Base-by-base conservation (phyloP, 2,888 invertebrate genomes). In the Chydorus sphaericus region DNA sequence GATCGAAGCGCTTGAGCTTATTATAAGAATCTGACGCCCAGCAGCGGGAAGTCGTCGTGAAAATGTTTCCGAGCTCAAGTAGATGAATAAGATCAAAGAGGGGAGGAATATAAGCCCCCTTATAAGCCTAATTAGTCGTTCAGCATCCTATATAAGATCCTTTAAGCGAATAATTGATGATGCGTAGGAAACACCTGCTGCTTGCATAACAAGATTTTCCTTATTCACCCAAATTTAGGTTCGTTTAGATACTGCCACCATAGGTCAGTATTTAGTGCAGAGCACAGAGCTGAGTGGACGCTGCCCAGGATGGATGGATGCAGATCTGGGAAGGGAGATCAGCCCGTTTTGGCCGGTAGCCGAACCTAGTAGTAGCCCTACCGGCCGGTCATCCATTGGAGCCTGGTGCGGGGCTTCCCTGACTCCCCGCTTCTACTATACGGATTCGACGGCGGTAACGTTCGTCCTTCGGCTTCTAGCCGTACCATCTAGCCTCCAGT, bases 371-470 rank as follows among this genome's bases (percentile, higher is more conserved):
- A 26, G 2, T 14, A 23, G 4, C 44, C 31, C 14, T 14, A 38
- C 38, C 28, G 20, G 52, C 26, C 10, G 39, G 30, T 26, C 26
- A 28, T 16, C 48, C 7, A 38, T 33, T 1, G 55, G 55, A 23
- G 31, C 49, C 16, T 57, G 57, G 57, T 57, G 57, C 30, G 57
- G 57, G 3, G 49, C 52, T 18, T 48, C 53, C 26, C 29, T 38
- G 16, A 36, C 30, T 11, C 57, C 57, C 7, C 48, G 57, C 6
- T 33, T 57, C 37, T 54, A 53, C 28, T 57, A 54, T 38, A 44
- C 53, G 18, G 57, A 57, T 14, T 55, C 57, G 2, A 57, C 48
- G 10, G 54, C 57, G 29, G 57, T 57, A 23, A 57, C 57, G 11
- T 37, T 57, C 18, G 48, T 48, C 18, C 37, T 57, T 29, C 52